Conservation (phyloP, 2,113 vertebrate genomes). For the Microcebus tavaratra region DNA sequence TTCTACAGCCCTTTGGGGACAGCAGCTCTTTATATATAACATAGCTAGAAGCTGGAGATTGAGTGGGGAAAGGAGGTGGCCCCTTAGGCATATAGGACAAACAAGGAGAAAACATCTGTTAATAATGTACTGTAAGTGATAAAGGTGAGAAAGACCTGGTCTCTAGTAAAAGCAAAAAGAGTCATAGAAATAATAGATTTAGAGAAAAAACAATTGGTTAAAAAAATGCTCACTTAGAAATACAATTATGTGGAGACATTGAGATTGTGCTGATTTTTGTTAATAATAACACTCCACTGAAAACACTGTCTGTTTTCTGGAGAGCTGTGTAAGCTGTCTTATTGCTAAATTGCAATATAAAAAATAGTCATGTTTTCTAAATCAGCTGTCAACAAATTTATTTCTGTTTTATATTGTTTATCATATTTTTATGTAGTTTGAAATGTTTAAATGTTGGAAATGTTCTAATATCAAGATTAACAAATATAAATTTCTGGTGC, state of each 20-base stretch:
- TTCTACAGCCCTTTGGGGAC: background rate
- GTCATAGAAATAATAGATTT: too few species aligned
- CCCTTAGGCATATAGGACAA: too few species aligned
- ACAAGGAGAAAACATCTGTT: too few species aligned
- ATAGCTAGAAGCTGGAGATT: too few species aligned
- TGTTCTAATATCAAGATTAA: constrained; percentile 76
- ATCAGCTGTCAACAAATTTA: constrained; percentile 79
- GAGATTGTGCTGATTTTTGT: constrained; percentile 82
- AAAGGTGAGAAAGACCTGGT: too few species aligned
- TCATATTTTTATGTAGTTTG: constrained; percentile 85
- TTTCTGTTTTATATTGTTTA: constrained; percentile 85
- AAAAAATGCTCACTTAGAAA: too few species aligned
- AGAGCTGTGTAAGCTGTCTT: constrained; percentile 72
- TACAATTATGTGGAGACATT: constrained; percentile 77
- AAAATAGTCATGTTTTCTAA: constrained; percentile 77
- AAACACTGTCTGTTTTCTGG: constrained; percentile 71
- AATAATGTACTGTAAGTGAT: too few species aligned
- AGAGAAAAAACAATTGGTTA: too few species aligned
- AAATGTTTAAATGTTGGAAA: constrained; percentile 81
- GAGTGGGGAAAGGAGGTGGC: too few species aligned
- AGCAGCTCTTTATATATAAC: background rate
- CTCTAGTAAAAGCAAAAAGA: too few species aligned
- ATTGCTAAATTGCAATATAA: constrained; percentile 79
- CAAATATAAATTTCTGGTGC: constrained; percentile 82
- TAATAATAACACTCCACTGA: constrained; percentile 71